Conservation (phyloP, 1,140 invertebrate genomes). For the Akabosia matsudoensis region DNA sequence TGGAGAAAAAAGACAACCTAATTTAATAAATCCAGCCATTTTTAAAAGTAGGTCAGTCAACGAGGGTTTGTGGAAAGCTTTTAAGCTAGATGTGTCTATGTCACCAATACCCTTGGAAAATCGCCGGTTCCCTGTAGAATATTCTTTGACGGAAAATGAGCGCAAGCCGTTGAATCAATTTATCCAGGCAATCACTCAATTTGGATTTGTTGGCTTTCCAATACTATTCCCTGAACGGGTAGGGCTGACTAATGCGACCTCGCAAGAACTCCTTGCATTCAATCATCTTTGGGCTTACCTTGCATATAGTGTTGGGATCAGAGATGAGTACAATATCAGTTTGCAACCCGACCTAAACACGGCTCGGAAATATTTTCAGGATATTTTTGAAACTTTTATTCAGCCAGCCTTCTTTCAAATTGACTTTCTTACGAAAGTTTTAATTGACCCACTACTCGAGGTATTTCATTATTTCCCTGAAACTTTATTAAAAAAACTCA, state of each 20-base stretch:
- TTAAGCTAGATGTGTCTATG: neutral
- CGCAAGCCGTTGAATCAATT: conserved; percentile 59
- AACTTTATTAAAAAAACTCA: neutral
- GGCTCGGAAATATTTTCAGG: conserved; percentile 50
- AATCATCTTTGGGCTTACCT: conserved; percentile 55
- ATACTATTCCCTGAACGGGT: conserved; percentile 61
- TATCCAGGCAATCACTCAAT: conserved; percentile 78
- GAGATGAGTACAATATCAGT: conserved; percentile 57
- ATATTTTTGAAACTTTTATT: conserved; percentile 17
- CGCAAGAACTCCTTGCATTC: conserved; percentile 52
- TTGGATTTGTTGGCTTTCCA: conserved; percentile 76
- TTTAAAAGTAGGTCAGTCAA: neutral
- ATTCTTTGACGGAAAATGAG: neutral
- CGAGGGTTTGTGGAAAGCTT: neutral
- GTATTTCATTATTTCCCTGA: neutral
- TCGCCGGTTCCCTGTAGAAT: neutral
- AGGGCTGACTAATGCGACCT: conserved; percentile 48
- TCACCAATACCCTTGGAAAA: neutral
- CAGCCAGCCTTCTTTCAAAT: neutral
- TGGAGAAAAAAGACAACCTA: neutral
- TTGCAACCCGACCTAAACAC: conserved; percentile 3
- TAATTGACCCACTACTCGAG: neutral
- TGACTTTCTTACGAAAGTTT: neutral
- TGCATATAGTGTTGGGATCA: conserved; percentile 53
- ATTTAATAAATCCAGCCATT: neutral